phyloP scores from a whole-genome alignment of 1,140 invertebrate genomes.

The Delia radicum region DNA sequence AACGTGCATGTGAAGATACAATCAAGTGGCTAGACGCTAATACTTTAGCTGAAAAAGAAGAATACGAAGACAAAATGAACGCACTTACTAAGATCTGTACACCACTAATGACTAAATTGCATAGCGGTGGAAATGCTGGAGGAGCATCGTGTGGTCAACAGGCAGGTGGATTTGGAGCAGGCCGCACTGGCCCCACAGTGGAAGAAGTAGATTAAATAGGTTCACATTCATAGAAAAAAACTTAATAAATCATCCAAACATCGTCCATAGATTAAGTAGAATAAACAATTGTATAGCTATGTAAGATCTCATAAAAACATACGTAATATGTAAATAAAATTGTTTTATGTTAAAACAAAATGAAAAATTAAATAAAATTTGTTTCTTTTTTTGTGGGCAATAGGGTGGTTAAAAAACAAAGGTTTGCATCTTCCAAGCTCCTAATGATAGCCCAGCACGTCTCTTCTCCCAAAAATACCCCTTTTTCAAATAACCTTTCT shows the following conservation, averaged over 20 bases:
- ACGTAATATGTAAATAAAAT: neutral
- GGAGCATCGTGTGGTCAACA: constrained; percentile 50
- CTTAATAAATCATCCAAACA: neutral
- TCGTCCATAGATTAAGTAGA: neutral
- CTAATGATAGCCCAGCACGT: no score
- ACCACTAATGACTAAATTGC: constrained; percentile 62
- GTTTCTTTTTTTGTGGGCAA: neutral
- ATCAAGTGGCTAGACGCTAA: constrained; percentile 66
- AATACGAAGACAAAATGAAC: constrained; percentile 64
- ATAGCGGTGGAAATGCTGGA: constrained; percentile 56
- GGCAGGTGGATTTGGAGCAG: constrained; percentile 55
- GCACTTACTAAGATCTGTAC: constrained; percentile 60
- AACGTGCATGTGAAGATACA: constrained; percentile 61
- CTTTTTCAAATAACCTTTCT: no score
- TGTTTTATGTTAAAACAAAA: constrained; percentile 19
- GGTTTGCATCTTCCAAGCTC: no score
- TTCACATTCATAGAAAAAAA: neutral
- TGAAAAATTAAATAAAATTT: neutral
- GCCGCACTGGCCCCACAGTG: constrained; percentile 63
- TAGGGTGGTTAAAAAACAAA: no score
- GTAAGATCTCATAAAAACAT: neutral
- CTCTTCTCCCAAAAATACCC: no score
- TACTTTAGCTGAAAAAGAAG: constrained; percentile 65
- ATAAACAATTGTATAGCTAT: neutral
- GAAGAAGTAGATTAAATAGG: constrained; percentile 71